Percentiles rank a stretch among this genome's conserved stretches.
Evolutionary conservation across 2,888 invertebrate genomes (phyloP).

Genomic region (Epirrita christyi): DNA sequence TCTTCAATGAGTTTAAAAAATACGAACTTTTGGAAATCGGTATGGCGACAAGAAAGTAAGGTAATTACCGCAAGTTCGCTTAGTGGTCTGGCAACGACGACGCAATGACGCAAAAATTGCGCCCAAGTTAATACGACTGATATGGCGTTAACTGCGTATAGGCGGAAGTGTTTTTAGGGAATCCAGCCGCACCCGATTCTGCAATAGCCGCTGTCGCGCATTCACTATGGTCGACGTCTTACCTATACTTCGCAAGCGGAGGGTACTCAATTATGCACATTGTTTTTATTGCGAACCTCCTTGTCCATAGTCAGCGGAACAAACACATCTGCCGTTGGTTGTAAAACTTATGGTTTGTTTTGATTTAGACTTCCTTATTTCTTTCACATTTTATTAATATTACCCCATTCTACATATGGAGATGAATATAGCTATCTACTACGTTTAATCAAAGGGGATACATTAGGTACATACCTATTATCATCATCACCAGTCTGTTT

Average conservation of each 20-base stretch:
- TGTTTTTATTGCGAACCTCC: slow-evolving; percentile 74
- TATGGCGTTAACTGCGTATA: no score
- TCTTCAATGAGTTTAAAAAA: no score
- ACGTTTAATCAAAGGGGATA: no score
- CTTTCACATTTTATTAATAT: neutral
- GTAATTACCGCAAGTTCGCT: no score
- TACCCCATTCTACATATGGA: neutral
- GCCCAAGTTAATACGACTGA: no score
- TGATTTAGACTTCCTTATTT: slow-evolving; percentile 20
- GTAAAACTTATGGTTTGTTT: slow-evolving; percentile 35
- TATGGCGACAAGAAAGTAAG: no score
- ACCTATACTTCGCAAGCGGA: slow-evolving; percentile 45
- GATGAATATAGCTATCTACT: neutral
- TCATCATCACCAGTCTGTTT: no score
- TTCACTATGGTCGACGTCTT: slow-evolving; percentile 12
- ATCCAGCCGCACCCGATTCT: neutral
- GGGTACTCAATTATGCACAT: slow-evolving; percentile 69
- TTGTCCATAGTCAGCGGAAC: slow-evolving; percentile 53
- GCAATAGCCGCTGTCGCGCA: neutral
- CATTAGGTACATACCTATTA: no score
- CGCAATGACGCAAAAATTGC: no score
- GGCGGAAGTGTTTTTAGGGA: neutral
- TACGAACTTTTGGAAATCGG: no score
- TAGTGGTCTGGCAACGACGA: no score
- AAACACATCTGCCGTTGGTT: slow-evolving; percentile 33